Conservation (phyloP, 2,113 vertebrate genomes). For the Ctenomys sociabilis region DNA sequence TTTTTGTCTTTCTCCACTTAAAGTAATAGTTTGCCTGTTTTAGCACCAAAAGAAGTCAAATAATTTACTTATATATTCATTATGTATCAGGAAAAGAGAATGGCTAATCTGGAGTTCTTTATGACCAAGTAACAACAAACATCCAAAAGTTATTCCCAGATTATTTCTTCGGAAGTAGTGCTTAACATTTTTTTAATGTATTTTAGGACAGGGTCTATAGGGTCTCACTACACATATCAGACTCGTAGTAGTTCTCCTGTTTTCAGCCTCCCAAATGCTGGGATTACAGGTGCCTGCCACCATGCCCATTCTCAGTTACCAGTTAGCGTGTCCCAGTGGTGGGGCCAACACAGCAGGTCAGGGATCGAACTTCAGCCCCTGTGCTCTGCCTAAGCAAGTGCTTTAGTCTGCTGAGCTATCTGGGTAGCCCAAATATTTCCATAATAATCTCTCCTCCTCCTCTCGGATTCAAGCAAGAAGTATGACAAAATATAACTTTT, state of each 20-base stretch:
- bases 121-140: constrained; percentile 37
- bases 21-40: constrained; percentile 7
- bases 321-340: too few species aligned
- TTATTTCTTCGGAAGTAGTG: constrained; percentile 26
- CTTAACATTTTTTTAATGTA: neutral
- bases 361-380: too few species aligned
- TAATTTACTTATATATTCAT: constrained; percentile 49
- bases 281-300: too few species aligned
- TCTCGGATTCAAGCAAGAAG: neutral
- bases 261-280: too few species aligned
- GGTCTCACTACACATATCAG: too few species aligned
- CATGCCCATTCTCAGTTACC: too few species aligned
- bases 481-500: constrained; percentile 32
- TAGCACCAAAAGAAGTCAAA: constrained; percentile 48
- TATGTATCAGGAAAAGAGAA: constrained; percentile 44
- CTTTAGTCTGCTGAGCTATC: too few species aligned
- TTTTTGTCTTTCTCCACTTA: constrained; percentile 43
- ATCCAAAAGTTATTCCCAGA: constrained; percentile 25
- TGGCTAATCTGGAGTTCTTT: constrained; percentile 28
- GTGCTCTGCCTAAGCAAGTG: too few species aligned
- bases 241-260: too few species aligned
- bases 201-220: too few species aligned
- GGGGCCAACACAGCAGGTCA: too few species aligned
- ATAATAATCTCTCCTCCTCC: neutral
- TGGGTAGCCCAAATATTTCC: neutral